Conservation (phyloP, 1,140 invertebrate species). For the Potamilus streckersoni region DNA sequence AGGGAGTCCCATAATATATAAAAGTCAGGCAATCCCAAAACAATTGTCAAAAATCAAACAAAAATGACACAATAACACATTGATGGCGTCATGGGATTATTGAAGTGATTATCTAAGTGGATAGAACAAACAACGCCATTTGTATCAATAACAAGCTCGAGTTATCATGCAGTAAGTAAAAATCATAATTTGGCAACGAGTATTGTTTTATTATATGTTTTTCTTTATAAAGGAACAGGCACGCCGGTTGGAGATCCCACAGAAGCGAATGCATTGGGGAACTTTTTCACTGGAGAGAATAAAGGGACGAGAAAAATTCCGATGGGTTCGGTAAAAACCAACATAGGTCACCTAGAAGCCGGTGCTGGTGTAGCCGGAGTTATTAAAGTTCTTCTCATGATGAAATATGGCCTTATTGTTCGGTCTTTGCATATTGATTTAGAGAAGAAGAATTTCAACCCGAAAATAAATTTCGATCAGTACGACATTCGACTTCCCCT, state of each 20-base stretch:
- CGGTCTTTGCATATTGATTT: constrained; percentile 39
- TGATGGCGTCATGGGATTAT: too few species aligned
- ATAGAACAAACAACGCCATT: too few species aligned
- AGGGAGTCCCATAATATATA: too few species aligned
- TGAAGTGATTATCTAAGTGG: too few species aligned
- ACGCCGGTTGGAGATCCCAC: constrained; percentile 92
- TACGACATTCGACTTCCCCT: constrained; percentile 41
- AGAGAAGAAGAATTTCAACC: constrained; percentile 44
- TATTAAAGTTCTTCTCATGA: constrained; percentile 74
- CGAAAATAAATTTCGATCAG: constrained; percentile 16
- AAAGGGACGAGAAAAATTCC: constrained; percentile 3
- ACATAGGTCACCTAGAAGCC: constrained; percentile 77
- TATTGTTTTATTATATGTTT: too few species aligned
- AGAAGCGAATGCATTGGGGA: constrained; percentile 74
- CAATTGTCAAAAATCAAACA: too few species aligned
- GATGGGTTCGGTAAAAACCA: constrained; percentile 58
- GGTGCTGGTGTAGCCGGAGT: constrained; percentile 91
- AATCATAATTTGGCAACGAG: too few species aligned
- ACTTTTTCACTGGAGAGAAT: background rate
- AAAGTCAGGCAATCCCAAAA: too few species aligned
- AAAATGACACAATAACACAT: too few species aligned
- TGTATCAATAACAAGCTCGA: too few species aligned
- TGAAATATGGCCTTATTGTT: constrained; percentile 49
- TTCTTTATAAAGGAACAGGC: constrained; percentile 79
- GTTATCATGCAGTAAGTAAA: too few species aligned